Evolutionary conservation across 2,888 invertebrate genomes (phyloP).

Genomic region (Acleris holmiana): DNA sequence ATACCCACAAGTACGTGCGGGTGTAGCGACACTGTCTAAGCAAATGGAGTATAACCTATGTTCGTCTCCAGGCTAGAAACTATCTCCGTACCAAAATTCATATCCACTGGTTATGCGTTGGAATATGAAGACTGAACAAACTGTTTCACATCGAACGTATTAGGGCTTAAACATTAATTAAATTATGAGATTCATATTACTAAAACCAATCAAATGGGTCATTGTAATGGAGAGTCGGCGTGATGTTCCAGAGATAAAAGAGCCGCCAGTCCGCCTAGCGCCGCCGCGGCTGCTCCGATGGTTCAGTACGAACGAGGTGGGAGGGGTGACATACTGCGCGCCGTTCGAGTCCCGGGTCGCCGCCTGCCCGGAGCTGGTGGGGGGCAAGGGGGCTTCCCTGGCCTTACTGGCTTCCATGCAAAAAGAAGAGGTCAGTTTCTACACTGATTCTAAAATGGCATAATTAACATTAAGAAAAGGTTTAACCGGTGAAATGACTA

Average conservation of each 20-base stretch:
- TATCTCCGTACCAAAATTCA: too few species aligned
- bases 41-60: too few species aligned
- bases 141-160: too few species aligned
- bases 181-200: too few species aligned
- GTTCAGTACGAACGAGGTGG: constrained; percentile 53
- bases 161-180: too few species aligned
- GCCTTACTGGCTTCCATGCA: constrained; percentile 84
- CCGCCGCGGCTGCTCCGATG: constrained; percentile 58
- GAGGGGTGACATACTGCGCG: constrained; percentile 62
- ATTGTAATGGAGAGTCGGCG: too few species aligned
- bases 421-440: constrained; percentile 64
- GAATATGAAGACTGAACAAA: too few species aligned
- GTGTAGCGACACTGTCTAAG: too few species aligned
- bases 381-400: constrained; percentile 92
- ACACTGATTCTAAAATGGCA: background rate
- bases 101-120: too few species aligned
- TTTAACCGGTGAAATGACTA: too few species aligned
- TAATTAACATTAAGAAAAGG: background rate
- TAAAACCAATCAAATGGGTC: background rate
- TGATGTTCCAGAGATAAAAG: constrained; percentile 44
- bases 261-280: constrained; percentile 46
- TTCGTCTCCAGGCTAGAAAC: too few species aligned
- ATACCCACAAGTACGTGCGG: too few species aligned
- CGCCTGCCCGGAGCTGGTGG: constrained; percentile 84
- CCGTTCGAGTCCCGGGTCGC: constrained; percentile 77